Percentiles rank a stretch among this genome's conserved stretches.
Evolutionary conservation across 2,797 vertebrate species (phyloP).

Genomic region (Carduelis carduelis): DNA sequence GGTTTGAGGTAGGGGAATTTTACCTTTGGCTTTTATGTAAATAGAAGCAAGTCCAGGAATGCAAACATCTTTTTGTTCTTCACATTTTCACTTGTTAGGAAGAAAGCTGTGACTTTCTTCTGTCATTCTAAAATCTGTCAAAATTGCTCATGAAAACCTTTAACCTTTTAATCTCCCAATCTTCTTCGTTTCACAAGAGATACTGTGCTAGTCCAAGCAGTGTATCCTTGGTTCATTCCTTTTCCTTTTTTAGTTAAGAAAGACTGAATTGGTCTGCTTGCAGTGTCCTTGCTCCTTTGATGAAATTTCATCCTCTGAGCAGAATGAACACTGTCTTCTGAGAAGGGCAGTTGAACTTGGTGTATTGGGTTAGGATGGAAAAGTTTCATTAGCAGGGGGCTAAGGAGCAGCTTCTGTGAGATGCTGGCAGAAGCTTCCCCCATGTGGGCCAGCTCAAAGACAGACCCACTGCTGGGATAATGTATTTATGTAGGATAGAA

Average conservation of each 20-base stretch:
- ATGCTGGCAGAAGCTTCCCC: not conserved
- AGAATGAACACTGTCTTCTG: not conserved
- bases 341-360: not conserved
- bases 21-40: constrained; percentile 25
- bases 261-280: not conserved
- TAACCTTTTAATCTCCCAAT: not conserved
- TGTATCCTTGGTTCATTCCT: not conserved
- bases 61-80: not conserved
- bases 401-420: not conserved
- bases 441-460: not conserved
- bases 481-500: not conserved
- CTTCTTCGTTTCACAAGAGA: not conserved
- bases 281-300: not conserved
- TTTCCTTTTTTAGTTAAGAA: not conserved
- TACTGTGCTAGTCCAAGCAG: not conserved
- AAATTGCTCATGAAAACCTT: not conserved
- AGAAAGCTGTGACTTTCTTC: not conserved
- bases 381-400: not conserved
- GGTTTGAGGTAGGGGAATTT: not conserved
- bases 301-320: not conserved
- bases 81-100: not conserved
- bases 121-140: not conserved
- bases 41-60: not conserved
- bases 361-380: not conserved
- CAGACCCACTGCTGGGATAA: not conserved